Conservation (phyloP, 2,888 invertebrate genomes). For the Leptopilina drosophilae region DNA sequence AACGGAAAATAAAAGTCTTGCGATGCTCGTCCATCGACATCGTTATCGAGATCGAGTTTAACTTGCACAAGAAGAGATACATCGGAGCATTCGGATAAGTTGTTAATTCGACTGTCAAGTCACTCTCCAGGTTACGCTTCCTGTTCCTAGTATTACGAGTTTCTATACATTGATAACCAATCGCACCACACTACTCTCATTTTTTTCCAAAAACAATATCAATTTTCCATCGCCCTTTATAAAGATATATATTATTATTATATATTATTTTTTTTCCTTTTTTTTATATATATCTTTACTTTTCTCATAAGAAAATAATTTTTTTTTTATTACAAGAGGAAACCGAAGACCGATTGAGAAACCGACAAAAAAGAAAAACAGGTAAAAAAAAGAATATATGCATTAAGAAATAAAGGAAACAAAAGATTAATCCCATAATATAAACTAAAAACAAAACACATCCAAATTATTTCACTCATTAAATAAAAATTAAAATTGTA, state of each 20-base stretch:
- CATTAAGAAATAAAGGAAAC: no score
- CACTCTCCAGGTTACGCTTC: slow-evolving; percentile 63
- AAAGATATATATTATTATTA: background rate
- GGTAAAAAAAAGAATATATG: no score
- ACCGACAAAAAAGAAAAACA: background rate
- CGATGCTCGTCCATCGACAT: slow-evolving; percentile 48
- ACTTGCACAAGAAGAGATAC: slow-evolving; percentile 55
- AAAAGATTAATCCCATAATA: no score
- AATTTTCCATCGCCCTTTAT: slow-evolving; percentile 3
- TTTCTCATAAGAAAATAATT: slow-evolving; percentile 36
- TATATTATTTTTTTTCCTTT: no score
- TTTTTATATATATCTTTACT: background rate
- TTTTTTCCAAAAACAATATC: slow-evolving; percentile 47
- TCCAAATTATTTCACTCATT: no score
- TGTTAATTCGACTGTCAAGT: slow-evolving; percentile 67
- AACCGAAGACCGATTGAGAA: background rate
- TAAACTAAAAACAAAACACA: no score
- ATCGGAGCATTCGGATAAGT: slow-evolving; percentile 61
- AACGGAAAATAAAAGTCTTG: slow-evolving; percentile 56
- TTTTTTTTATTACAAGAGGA: slow-evolving; percentile 24
- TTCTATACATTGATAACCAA: slow-evolving; percentile 51
- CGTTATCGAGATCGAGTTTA: slow-evolving; percentile 60
- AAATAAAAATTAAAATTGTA: no score
- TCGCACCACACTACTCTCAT: slow-evolving; percentile 51
- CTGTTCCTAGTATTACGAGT: slow-evolving; percentile 68